Base-by-base conservation (phyloP, 2,888 invertebrate genomes). In the Timandra comae region DNA sequence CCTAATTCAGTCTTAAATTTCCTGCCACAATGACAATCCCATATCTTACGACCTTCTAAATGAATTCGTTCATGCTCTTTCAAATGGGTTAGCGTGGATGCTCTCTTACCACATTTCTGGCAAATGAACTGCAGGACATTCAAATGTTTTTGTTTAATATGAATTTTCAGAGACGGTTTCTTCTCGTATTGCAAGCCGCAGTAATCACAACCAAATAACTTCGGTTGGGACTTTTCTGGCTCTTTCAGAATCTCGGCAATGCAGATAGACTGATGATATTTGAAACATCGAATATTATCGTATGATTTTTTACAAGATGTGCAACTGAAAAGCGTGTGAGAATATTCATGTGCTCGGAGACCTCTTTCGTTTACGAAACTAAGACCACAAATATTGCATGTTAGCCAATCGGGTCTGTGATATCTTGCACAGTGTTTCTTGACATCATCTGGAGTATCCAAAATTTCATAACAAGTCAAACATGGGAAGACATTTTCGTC, bases 81-180 rank as follows among this genome's bases (percentile, higher is more conserved):
- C 8, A 78, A 55, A 38, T 84, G 82, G 0, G 59, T 63, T 1
- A 66, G 35, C 0, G 75, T 82, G 0, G 81, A 77, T 0, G 78
- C 66, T 0, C 79, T 56, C 29, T 82, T 82, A 0, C 81, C 81
- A 24, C 82, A 84, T 0, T 51, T 53, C 6, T 64, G 56, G 21
- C 82, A 84, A 0, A 66, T 58, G 24, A 60, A 74, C 0, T 81
- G 80, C 0, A 77, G 37, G 0, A 81, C 63, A 22, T 74, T 63
- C 0, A 82, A 35, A 41, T 84, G 82, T 41, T 84, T 84, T 23
- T 81, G 79, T 0, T 74, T 47, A 5, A 82, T 77, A 33, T 84
- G 82, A 2, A 70, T 65, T 2, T 66, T 62, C 0, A 84, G 36
- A 0, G 82, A 82, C 0, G 77, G 75, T 29, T 84, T 84, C 6